A percentile compares a stretch with the other conserved stretches of the same genome.
phyloP scores from a whole-genome alignment of 2,888 invertebrate genomes.

The Nycteola revayana region DNA sequence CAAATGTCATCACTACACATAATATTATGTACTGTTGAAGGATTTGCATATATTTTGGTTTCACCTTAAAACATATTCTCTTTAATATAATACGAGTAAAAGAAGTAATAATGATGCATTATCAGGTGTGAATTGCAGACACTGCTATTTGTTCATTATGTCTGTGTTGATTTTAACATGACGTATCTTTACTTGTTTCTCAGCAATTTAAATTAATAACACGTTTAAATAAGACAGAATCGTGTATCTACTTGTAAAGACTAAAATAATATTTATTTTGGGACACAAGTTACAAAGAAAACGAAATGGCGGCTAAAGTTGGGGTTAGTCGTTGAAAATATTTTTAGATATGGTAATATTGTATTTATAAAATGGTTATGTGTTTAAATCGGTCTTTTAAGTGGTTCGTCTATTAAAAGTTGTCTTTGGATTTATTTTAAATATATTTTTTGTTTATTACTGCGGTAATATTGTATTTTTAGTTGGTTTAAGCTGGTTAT shows the following conservation, averaged over 20 bases:
- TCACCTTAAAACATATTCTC: too few species aligned
- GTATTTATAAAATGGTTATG: conserved; percentile 16
- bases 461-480: too few species aligned
- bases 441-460: too few species aligned
- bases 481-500: too few species aligned
- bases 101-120: conserved; percentile 16
- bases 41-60: too few species aligned
- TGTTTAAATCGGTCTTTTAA: conserved; percentile 16
- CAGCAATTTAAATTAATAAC: conserved; percentile 7
- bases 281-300: conserved; percentile 28
- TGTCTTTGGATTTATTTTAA: too few species aligned
- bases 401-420: conserved; percentile 9
- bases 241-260: conserved; percentile 4
- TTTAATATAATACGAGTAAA: too few species aligned
- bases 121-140: conserved; percentile 15
- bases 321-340: conserved; percentile 29
- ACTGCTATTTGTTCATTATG: conserved; percentile 20
- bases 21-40: too few species aligned
- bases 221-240: conserved; percentile 8
- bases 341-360: conserved; percentile 22
- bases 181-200: conserved; percentile 2
- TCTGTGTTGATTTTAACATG: conserved; percentile 29
- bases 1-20: too few species aligned
- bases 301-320: conserved; percentile 21
- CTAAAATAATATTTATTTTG: conserved; percentile 34